Conservation (phyloP, 1,140 invertebrate genomes). For the Zaprionus nigranus region DNA sequence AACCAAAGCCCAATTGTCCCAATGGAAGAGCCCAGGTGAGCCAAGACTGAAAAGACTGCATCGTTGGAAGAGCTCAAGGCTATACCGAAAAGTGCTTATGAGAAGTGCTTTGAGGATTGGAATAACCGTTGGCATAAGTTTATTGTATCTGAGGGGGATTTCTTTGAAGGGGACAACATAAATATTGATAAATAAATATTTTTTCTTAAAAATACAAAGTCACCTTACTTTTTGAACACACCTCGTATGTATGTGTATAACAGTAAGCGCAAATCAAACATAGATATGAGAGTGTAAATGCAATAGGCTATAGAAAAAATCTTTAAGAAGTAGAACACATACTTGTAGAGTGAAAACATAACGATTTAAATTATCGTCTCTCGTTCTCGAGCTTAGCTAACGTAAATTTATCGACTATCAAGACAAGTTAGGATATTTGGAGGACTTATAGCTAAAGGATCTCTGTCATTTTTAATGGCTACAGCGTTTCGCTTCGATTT, state of each 20-base stretch:
- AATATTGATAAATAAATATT: too few relatives aligned
- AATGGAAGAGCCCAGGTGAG: too few relatives aligned
- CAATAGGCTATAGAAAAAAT: conserved; percentile 29
- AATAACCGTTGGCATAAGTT: too few relatives aligned
- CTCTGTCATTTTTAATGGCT: conserved; percentile 39
- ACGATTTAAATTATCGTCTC: not conserved
- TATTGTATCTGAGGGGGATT: too few relatives aligned
- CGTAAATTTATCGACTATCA: conserved; percentile 37
- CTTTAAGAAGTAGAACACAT: conserved; percentile 31
- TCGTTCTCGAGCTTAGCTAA: not conserved
- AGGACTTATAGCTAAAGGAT: conserved; percentile 13
- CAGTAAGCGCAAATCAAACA: conserved; percentile 19
- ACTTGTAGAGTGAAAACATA: conserved; percentile 26
- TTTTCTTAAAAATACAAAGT: too few relatives aligned
- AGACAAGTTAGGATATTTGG: conserved; percentile 12
- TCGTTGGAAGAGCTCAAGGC: too few relatives aligned
- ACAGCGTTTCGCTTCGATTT: conserved; percentile 17
- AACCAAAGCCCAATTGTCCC: too few relatives aligned
- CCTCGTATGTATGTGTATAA: not conserved
- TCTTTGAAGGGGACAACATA: too few relatives aligned
- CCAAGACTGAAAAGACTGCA: too few relatives aligned
- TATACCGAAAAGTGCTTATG: too few relatives aligned
- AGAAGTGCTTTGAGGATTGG: too few relatives aligned
- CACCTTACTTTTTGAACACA: too few relatives aligned
- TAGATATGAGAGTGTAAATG: conserved; percentile 44